phyloP scores from a whole-genome alignment of 2,113 vertebrate genomes.

The Myodes glareolus region DNA sequence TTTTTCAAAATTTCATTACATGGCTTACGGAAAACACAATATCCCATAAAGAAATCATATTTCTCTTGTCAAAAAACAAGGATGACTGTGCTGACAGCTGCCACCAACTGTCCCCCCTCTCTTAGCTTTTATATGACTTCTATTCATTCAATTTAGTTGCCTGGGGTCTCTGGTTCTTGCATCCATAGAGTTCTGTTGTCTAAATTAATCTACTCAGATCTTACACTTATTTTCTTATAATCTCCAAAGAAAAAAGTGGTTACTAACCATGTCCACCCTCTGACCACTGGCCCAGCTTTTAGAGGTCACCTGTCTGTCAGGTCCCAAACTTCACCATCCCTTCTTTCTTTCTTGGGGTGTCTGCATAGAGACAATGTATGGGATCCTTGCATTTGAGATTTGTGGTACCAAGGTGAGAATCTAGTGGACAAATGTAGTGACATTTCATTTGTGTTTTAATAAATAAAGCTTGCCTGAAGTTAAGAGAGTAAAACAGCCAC shows the following conservation, averaged over 20 bases:
- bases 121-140: accelerated
- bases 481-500: too few species aligned
- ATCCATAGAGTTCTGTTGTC: accelerated
- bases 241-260: background rate
- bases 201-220: background rate
- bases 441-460: too few species aligned
- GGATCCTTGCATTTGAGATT: background rate
- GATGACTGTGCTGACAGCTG: accelerated
- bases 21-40: conserved; percentile 71
- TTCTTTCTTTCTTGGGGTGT: accelerated
- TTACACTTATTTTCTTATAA: background rate
- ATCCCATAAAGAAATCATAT: conserved; percentile 47
- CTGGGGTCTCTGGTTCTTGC: accelerated
- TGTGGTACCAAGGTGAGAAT: background rate
- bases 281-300: accelerated
- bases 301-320: accelerated
- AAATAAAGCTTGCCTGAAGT: too few species aligned
- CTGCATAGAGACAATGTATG: background rate
- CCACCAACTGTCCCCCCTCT: accelerated
- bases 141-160: accelerated
- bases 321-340: accelerated
- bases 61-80: conserved; percentile 17
- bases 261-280: accelerated
- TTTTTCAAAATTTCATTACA: conserved; percentile 72
- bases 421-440: too few species aligned